A percentile compares a stretch with the other conserved stretches of the same genome.
Conservation (phyloP, 2,888 invertebrate species). For the Imbricaverruca yamaguchii region DNA sequence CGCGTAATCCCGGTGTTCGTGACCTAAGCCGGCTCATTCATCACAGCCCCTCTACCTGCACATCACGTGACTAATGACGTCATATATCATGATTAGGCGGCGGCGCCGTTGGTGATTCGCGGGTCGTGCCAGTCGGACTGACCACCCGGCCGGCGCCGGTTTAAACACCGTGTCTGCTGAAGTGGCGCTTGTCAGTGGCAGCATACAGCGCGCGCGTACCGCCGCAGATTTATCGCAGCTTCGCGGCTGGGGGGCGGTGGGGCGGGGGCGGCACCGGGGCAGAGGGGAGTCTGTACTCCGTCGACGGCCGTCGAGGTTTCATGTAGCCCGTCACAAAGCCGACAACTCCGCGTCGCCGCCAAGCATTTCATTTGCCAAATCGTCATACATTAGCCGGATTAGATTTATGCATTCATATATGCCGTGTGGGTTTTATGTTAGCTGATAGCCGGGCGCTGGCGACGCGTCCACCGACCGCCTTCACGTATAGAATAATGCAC, state of each 20-base stretch:
- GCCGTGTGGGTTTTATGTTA: conserved; percentile 9
- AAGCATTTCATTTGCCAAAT: conserved; percentile 15
- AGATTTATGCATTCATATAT: conserved; percentile 23
- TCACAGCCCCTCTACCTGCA: conserved; percentile 18
- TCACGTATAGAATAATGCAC: not conserved
- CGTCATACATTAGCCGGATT: conserved; percentile 19
- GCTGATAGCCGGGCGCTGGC: not conserved
- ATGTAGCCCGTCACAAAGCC: not conserved
- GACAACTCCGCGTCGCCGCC: not conserved
- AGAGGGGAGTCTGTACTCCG: too few relatives aligned
- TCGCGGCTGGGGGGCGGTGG: too few relatives aligned
- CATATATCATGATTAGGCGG: conserved; percentile 17
- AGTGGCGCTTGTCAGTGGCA: not conserved
- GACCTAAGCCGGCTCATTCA: conserved; percentile 18
- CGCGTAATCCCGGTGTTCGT: conserved; percentile 5
- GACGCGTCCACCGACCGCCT: too few relatives aligned
- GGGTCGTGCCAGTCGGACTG: too few relatives aligned
- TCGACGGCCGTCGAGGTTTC: too few relatives aligned
- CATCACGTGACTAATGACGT: conserved; percentile 21
- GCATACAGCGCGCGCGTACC: not conserved
- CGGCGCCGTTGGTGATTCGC: not conserved
- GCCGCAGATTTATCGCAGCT: too few relatives aligned
- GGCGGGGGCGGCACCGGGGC: too few relatives aligned
- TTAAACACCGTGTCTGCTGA: not conserved
- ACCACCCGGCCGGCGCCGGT: not conserved